These are phyloP conservation scores for Myiagra hebetior DNA, from an alignment of 2,113 vertebrate species.

Conservation along the genomic window DNA sequence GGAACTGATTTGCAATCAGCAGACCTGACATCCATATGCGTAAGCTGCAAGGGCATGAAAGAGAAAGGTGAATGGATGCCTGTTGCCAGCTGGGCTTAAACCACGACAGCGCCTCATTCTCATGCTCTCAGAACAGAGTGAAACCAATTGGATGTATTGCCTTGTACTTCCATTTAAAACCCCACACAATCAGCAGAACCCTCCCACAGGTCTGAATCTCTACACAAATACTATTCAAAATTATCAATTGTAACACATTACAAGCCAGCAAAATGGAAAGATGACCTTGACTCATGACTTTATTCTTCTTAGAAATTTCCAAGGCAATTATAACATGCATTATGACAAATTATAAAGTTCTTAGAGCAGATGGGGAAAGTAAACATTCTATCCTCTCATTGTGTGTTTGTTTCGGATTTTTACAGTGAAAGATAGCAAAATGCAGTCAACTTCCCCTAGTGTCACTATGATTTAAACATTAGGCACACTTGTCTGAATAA, in stretches of 20 bases:
- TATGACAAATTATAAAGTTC: neutral
- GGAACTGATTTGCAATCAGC: neutral
- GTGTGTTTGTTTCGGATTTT: constrained; percentile 27
- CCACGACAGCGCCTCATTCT: neutral
- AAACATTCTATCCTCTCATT: constrained; percentile 4
- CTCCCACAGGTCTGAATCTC: constrained; percentile 19
- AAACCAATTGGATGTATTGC: neutral
- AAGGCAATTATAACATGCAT: neutral
- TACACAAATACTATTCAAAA: constrained; percentile 41
- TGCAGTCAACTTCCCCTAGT: neutral
- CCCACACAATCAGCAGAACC: neutral
- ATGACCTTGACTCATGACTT: constrained; percentile 16
- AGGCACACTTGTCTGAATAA: constrained; percentile 11
- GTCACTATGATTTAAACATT: constrained; percentile 8
- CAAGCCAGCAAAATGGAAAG: constrained; percentile 42
- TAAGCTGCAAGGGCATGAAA: neutral
- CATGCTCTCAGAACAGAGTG: neutral
- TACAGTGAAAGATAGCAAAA: constrained; percentile 32
- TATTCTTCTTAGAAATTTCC: constrained; percentile 11
- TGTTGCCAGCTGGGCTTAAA: neutral
- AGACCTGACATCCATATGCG: neutral
- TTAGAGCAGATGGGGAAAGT: neutral
- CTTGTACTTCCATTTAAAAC: constrained; percentile 1
- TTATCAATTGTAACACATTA: constrained; percentile 34
- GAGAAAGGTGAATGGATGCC: neutral